Conservation (phyloP, 64 coral and sea anemone species). For the Stichodactyla mertensii region DNA sequence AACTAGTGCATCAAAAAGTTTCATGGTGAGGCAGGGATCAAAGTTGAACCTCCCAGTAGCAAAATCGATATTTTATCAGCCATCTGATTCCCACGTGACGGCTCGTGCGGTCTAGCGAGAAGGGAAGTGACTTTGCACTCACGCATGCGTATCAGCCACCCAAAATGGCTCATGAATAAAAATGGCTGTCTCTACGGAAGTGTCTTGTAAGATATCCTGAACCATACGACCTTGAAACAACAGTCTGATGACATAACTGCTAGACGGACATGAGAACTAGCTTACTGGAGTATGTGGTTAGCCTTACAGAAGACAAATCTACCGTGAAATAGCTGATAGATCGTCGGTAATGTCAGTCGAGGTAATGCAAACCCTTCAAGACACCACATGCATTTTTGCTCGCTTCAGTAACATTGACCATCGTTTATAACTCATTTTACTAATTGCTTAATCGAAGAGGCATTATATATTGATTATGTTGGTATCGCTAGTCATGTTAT, state of each 20-base stretch:
- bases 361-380: background rate
- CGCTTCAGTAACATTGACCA: background rate
- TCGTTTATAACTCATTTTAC: background rate
- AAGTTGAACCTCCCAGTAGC: too few relatives aligned
- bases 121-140: background rate
- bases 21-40: too few relatives aligned
- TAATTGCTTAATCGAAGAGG: background rate
- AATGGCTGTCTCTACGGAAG: background rate
- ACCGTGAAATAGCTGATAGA: background rate
- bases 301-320: background rate
- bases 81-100: too few relatives aligned
- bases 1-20: too few relatives aligned
- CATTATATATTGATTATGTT: background rate
- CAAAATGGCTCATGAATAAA: background rate
- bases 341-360: background rate
- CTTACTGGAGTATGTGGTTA: background rate
- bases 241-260: background rate
- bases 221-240: constrained; percentile 12
- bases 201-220: constrained; percentile 1
- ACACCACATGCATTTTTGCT: background rate
- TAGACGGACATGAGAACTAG: background rate
- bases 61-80: too few relatives aligned
- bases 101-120: too few relatives aligned
- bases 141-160: background rate
- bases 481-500: background rate